phyloP scores from a whole-genome alignment of 1,140 invertebrate genomes.

The Habropoda laboriosa region DNA sequence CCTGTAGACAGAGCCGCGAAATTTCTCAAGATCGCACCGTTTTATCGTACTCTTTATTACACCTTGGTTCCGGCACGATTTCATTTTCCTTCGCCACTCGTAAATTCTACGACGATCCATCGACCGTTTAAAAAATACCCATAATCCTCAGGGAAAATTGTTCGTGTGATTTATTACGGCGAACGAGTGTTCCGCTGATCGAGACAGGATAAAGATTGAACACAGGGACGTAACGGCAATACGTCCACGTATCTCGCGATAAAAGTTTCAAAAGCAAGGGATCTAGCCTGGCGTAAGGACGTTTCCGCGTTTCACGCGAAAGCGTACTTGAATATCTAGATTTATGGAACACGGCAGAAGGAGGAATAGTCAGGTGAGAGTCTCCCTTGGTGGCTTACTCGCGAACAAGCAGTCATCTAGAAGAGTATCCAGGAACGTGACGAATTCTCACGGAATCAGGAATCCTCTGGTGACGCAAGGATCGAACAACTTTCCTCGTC shows the following conservation, averaged over 20 bases:
- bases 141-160: not conserved
- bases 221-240: not conserved
- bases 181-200: not conserved
- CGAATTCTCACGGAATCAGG: not conserved
- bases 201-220: not conserved
- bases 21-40: conserved; percentile 17
- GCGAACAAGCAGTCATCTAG: not conserved
- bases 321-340: not conserved
- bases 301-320: not conserved
- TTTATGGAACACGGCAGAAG: not conserved
- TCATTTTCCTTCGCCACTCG: conserved; percentile 23
- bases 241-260: not conserved
- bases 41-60: conserved; percentile 38
- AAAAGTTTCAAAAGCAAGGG: not conserved
- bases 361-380: not conserved
- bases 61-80: conserved; percentile 14
- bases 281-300: not conserved
- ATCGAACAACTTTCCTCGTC: not conserved
- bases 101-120: conserved; percentile 27
- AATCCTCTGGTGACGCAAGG: not conserved
- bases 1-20: not conserved
- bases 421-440: not conserved
- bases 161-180: not conserved
- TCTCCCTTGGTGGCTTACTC: not conserved
- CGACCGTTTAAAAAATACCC: conserved; percentile 7